A percentile compares a stretch with the other conserved stretches of the same genome.
Evolutionary conservation across 2,797 vertebrate species (phyloP).

Genomic region (Lophotriccus pileatus): DNA sequence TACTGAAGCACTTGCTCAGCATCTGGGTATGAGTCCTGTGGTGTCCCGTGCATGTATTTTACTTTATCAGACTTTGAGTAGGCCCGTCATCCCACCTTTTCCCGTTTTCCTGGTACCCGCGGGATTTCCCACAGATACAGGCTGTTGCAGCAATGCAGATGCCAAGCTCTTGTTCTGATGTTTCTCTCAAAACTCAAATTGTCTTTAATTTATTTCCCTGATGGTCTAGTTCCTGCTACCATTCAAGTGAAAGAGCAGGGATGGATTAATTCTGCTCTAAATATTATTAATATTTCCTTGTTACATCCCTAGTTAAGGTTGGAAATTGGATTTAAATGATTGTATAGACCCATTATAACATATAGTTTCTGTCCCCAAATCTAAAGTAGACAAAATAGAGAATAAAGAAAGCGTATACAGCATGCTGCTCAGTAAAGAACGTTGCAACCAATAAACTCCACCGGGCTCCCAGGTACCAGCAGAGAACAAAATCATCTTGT

Average conservation of each 20-base stretch:
- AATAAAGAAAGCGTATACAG: not conserved
- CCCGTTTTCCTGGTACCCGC: not conserved
- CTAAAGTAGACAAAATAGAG: not conserved
- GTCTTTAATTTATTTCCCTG: constrained; percentile 8
- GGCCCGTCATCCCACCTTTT: not conserved
- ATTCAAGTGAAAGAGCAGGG: not conserved
- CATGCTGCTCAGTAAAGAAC: not conserved
- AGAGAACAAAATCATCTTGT: not conserved
- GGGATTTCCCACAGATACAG: not conserved
- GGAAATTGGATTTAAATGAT: constrained; percentile 4
- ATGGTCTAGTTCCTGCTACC: not conserved
- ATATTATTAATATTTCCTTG: not conserved
- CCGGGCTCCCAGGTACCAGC: not conserved
- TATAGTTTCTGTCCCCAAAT: not conserved
- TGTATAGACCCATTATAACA: not conserved
- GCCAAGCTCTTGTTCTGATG: not conserved
- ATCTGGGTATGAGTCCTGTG: not conserved
- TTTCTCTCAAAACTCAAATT: not conserved
- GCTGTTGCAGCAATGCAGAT: not conserved
- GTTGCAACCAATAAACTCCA: not conserved
- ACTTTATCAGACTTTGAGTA: not conserved
- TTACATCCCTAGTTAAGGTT: not conserved
- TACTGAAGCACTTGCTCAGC: not conserved
- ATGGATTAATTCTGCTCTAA: not conserved
- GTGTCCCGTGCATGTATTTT: not conserved